Evolutionary conservation across 2,888 invertebrate species (phyloP), one percentile per base, ranked within the genome.

Genomic region (Oxystoma pomonae): DNA sequence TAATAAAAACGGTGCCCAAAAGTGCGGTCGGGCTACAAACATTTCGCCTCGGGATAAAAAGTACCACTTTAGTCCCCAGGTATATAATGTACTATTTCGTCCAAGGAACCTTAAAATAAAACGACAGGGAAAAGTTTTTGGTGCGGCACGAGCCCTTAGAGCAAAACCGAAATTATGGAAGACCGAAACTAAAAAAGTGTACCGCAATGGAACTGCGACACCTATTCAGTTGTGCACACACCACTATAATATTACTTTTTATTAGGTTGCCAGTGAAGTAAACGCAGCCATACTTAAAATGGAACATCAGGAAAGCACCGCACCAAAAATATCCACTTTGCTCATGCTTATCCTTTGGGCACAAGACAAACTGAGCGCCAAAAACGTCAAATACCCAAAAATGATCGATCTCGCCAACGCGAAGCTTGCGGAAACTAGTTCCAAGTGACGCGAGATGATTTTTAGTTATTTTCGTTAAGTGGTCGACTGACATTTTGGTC

Each of bases 201-300:
- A 18, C 1, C 17, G 17, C 19, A 18, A 55, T n/a, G 1, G n/a
- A n/a, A n/a, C 9, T 12, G 50, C 9, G 50, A 9, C 16, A 49
- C 16, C 50, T 49, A 49, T 16, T 9, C 50, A 49, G 50, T 12
- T 12, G 50, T 12, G 16, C 16, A 16, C 16, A 12, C 9, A 49
- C 16, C 16, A 7, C 18, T 17, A 53, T 17, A 2, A 55, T 53
- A 9, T 18, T 50, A 20, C 17, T 61, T n/a, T 1, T 69, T 77
- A 74, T 53, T 76, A 92, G 92, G 92, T 98, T 76, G 98, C 98
- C 19, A 96, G 96, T 82, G 97, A 98, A 83, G 84, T 98, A 17
- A 98, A 98, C 81, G 94, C 97, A 58, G 97, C 98, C n/a, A 96
- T 98, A 72, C 82, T 98, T 61, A 93, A 95, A 78, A 91, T 92